phyloP scores from a whole-genome alignment of 2,888 invertebrate species.

The Cheilosia scutellata region DNA sequence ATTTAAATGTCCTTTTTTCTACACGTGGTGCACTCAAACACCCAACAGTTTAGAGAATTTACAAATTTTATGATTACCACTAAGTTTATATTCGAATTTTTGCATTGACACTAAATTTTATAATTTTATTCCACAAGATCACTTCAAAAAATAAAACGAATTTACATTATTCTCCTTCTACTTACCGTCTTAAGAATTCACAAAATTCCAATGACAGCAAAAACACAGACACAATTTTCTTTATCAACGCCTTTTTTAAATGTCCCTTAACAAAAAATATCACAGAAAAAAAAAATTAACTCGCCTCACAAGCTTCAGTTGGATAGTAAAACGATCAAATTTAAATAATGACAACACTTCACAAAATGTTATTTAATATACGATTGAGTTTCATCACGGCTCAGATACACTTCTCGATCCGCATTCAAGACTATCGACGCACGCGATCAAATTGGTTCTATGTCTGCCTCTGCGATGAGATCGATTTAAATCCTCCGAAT shows the following conservation, averaged over 20 bases:
- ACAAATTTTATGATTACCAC: no score
- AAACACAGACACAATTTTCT: neutral
- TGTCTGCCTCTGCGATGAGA: neutral
- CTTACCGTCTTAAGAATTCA: neutral
- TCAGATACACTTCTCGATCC: neutral
- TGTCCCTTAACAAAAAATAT: neutral
- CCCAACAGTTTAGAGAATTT: no score
- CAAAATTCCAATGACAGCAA: neutral
- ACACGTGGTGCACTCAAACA: no score
- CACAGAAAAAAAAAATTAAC: neutral
- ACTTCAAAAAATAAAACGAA: no score
- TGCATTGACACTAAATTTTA: no score
- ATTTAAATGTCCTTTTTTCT: no score
- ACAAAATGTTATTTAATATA: no score
- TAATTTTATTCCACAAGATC: no score
- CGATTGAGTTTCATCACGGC: neutral
- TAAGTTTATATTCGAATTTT: no score
- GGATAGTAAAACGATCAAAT: no score
- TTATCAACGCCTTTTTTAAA: neutral
- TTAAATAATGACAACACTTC: no score
- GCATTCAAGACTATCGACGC: slow-evolving; percentile 2
- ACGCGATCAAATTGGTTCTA: slow-evolving; percentile 38
- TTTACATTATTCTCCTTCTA: no score
- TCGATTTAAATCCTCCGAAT: slow-evolving; percentile 40
- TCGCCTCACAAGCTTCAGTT: neutral